Evolutionary conservation across 2,888 invertebrate species (phyloP), one percentile per base, ranked within the genome.

Genomic region (Agonopterix subpropinquella): DNA sequence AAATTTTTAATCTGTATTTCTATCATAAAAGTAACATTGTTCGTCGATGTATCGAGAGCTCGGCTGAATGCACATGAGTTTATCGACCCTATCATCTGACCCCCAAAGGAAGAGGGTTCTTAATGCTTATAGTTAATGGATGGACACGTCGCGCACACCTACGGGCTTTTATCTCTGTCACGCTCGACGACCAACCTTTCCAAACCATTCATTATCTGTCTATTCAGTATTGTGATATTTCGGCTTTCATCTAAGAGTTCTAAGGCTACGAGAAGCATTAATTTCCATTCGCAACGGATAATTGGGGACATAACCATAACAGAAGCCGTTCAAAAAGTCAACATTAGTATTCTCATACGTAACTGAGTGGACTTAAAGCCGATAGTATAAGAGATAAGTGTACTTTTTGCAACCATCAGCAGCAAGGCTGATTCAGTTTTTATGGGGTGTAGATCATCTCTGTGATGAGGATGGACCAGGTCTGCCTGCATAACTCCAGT

Each of bases 41-140:
- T 47, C 57, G 60, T 60, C 64, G 70, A 65, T 64, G 66, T 45
- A 48, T 50, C 61, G 58, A 58, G 61, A 54, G 47, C 54, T 59
- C 59, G 68, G 65, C 66, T 83, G 71, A 81, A 75, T 80, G 80
- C 80, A 69, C 77, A 70, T 57, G 69, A 76, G 86, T 77, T 78
- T 73, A 73, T 76, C 67, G 83, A 83, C 81, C 85, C 70, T 67
- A 64, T 66, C 67, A 67, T 68, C 67, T 76, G 79, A 76, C 77
- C 80, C 79, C 70, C 66, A 70, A 70, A 77, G 76, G 77, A 80
- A 80, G 77, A 77, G 80, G 77, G 77, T 68, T 69, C 79, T 79
- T 80, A 72, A 78, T 73, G 72, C 70, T 78, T 69, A 77, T 77
- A 66, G 67, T 67, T 73, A 73, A 80, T 75, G 65, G 66, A 57